Conservation (phyloP, 2,888 invertebrate genomes). For the Amiota minor region DNA sequence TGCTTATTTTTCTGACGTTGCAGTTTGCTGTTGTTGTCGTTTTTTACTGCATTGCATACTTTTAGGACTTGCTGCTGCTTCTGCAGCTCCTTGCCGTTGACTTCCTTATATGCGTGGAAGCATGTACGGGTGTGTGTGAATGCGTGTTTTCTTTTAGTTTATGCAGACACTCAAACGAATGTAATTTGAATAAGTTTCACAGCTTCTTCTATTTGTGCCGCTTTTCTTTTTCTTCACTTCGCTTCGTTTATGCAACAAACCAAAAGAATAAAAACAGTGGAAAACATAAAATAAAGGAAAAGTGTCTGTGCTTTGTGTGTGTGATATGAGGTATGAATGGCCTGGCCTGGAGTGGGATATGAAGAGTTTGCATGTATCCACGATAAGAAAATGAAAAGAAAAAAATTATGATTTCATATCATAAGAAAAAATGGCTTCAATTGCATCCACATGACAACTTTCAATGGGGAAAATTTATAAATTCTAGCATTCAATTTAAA, state of each 20-base stretch:
- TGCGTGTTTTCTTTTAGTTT: constrained; percentile 47
- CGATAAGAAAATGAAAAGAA: too few species aligned
- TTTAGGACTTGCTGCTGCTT: constrained; percentile 45
- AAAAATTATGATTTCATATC: too few species aligned
- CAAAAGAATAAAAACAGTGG: neutral
- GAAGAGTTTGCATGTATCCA: too few species aligned
- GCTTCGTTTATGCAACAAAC: constrained; percentile 7
- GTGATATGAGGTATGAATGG: too few species aligned
- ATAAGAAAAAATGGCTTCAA: too few species aligned
- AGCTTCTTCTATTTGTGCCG: constrained; percentile 58
- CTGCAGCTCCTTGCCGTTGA: constrained; percentile 16
- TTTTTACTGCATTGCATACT: constrained; percentile 56
- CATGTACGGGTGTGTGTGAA: constrained; percentile 38
- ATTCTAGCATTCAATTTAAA: neutral
- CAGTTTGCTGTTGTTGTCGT: constrained; percentile 17
- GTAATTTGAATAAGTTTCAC: constrained; percentile 69
- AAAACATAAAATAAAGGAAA: too few species aligned
- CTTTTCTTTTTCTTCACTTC: constrained; percentile 7
- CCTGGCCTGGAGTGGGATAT: too few species aligned
- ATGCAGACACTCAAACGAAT: constrained; percentile 62
- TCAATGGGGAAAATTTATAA: too few species aligned
- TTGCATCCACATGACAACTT: too few species aligned
- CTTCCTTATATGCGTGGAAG: constrained; percentile 17
- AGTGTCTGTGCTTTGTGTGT: too few species aligned
- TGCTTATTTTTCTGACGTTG: constrained; percentile 4